These are phyloP conservation scores for Hirtodrosophila histrioides DNA, from an alignment of 2,888 invertebrate species.

Conservation along the genomic window DNA sequence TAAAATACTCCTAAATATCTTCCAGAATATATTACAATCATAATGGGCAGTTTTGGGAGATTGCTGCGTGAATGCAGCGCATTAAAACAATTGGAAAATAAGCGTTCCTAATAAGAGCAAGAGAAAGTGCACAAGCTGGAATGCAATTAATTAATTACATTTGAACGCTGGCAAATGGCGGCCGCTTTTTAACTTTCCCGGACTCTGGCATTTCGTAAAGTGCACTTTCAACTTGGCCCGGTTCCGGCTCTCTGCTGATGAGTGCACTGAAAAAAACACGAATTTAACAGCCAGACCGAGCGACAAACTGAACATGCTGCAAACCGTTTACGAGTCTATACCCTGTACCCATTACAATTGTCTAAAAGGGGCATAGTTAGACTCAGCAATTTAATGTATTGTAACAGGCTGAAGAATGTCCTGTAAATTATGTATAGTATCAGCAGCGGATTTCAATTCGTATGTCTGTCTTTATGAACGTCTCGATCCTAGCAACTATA, in stretches of 20 bases:
- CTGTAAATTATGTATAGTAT: no score
- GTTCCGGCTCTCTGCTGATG: conserved; percentile 15
- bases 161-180: conserved; percentile 26
- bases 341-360: no score
- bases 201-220: conserved; percentile 1
- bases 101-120: not conserved
- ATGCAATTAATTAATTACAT: conserved; percentile 65
- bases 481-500: no score
- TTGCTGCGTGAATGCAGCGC: conserved; percentile 51
- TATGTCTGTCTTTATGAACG: no score
- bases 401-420: no score
- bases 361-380: no score
- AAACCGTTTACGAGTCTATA: no score
- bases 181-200: conserved; percentile 6
- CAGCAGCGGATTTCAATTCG: no score
- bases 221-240: conserved; percentile 13
- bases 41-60: conserved; percentile 8
- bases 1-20: conserved; percentile 62
- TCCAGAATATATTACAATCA: conserved; percentile 41
- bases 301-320: no score
- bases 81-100: conserved; percentile 48
- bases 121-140: conserved; percentile 19
- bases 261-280: no score
- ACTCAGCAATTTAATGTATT: no score
- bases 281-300: not conserved